These are phyloP conservation scores for Phengaris alcon DNA, from an alignment of 2,888 invertebrate genomes.

Conservation along the genomic window DNA sequence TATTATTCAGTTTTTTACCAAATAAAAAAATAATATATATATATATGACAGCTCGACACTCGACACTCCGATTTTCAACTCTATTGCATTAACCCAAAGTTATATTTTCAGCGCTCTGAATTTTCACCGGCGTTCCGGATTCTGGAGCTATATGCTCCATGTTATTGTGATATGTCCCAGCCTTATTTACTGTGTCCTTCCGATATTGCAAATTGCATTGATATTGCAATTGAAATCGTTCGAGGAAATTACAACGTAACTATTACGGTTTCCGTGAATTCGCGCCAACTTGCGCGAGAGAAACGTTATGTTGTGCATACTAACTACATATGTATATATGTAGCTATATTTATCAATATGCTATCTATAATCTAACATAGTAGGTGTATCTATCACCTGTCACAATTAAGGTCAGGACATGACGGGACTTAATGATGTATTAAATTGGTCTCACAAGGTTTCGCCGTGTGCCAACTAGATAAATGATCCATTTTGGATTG, in stretches of 20 bases:
- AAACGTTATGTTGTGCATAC: not conserved
- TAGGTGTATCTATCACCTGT: conserved; percentile 1
- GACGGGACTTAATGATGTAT: not conserved
- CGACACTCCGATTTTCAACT: no score
- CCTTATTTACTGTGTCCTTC: not conserved
- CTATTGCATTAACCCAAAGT: no score
- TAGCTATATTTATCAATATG: not conserved
- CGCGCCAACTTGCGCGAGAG: conserved; percentile 2
- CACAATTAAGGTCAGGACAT: not conserved
- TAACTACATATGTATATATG: not conserved
- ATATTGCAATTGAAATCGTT: not conserved
- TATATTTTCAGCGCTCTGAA: no score
- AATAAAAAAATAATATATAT: no score
- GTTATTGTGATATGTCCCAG: no score
- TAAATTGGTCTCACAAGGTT: not conserved
- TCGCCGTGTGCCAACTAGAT: not conserved
- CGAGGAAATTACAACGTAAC: not conserved
- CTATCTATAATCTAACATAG: no score
- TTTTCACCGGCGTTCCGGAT: no score
- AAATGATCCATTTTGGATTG: not conserved
- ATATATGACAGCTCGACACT: no score
- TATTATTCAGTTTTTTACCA: no score
- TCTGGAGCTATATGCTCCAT: no score
- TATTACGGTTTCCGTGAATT: not conserved
- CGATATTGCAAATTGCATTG: not conserved